These are phyloP conservation scores for Anthrax anthrax DNA, from an alignment of 2,888 invertebrate genomes.

Conservation along the genomic window DNA sequence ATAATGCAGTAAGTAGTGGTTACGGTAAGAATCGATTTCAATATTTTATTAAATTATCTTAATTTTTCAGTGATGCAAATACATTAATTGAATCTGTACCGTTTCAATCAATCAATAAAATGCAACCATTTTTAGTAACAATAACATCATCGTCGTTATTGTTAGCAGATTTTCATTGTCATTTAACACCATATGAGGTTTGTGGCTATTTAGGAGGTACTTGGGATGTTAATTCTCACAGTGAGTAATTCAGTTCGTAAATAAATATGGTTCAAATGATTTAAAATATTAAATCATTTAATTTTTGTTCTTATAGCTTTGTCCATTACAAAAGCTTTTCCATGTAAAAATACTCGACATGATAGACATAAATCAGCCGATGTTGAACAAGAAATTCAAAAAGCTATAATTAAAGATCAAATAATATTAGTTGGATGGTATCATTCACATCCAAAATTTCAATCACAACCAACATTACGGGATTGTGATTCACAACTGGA, in stretches of 20 bases:
- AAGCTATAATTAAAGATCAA: slow-evolving; percentile 67
- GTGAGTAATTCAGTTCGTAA: slow-evolving; percentile 43
- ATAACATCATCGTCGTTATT: slow-evolving; percentile 75
- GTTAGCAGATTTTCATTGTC: slow-evolving; percentile 85
- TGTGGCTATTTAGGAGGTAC: slow-evolving; percentile 92
- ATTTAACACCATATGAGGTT: slow-evolving; percentile 84
- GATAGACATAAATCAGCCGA: slow-evolving; percentile 62
- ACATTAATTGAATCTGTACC: slow-evolving; percentile 80
- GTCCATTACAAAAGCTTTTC: slow-evolving; percentile 76
- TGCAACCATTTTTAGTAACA: slow-evolving; percentile 83
- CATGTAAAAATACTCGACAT: slow-evolving; percentile 67
- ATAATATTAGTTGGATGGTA: slow-evolving; percentile 86
- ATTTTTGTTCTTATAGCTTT: slow-evolving; percentile 47
- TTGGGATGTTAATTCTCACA: slow-evolving; percentile 88
- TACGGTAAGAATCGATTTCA: too few relatives aligned
- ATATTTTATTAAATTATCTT: not conserved
- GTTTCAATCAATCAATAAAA: slow-evolving; percentile 74
- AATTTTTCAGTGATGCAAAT: slow-evolving; percentile 58
- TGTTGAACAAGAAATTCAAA: slow-evolving; percentile 69
- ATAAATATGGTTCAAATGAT: too few relatives aligned
- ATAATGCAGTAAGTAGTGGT: slow-evolving; percentile 53
- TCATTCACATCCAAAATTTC: slow-evolving; percentile 82
- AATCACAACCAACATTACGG: slow-evolving; percentile 71
- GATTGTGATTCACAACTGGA: slow-evolving; percentile 90
- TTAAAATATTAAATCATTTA: not conserved